Conservation (phyloP, 2,797 vertebrate genomes). For the Phalloptychus januarius region DNA sequence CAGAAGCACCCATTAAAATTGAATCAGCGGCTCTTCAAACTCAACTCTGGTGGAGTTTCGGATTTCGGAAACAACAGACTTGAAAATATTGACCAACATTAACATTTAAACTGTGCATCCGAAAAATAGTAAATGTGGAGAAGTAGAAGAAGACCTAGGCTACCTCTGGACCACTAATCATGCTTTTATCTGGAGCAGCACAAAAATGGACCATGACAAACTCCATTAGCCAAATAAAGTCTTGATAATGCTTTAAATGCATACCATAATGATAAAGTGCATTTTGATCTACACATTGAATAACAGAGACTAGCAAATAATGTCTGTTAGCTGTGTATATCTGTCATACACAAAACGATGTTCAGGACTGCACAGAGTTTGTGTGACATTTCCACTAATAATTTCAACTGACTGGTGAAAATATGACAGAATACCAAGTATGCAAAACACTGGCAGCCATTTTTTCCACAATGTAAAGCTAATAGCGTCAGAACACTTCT, state of each 20-base stretch:
- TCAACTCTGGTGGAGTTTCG: background rate
- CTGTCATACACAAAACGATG: background rate
- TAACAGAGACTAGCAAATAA: conserved; percentile 3
- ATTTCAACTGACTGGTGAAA: conserved; percentile 3
- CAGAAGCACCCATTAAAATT: background rate
- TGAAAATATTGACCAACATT: conserved; percentile 2
- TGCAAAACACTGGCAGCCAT: conserved; percentile 18
- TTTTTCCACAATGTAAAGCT: background rate
- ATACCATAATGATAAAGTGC: conserved; percentile 2
- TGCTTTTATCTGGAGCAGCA: conserved; percentile 66
- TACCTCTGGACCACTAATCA: conserved; percentile 73
- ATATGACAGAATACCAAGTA: conserved; percentile 16
- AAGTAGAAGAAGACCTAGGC: conserved; percentile 55
- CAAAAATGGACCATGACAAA: conserved; percentile 53
- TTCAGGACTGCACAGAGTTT: background rate
- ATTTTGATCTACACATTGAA: background rate
- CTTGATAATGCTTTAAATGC: conserved; percentile 4
- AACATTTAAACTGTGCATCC: background rate
- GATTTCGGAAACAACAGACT: conserved; percentile 8
- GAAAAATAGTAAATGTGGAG: conserved; percentile 34
- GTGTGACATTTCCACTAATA: conserved; percentile 10
- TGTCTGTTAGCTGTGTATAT: conserved; percentile 13
- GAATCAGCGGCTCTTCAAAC: conserved; percentile 2
- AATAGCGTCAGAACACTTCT: conserved; percentile 19
- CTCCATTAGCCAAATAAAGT: conserved; percentile 30